Conservation (phyloP, 1,140 invertebrate genomes). For the Theocolax elegans region DNA sequence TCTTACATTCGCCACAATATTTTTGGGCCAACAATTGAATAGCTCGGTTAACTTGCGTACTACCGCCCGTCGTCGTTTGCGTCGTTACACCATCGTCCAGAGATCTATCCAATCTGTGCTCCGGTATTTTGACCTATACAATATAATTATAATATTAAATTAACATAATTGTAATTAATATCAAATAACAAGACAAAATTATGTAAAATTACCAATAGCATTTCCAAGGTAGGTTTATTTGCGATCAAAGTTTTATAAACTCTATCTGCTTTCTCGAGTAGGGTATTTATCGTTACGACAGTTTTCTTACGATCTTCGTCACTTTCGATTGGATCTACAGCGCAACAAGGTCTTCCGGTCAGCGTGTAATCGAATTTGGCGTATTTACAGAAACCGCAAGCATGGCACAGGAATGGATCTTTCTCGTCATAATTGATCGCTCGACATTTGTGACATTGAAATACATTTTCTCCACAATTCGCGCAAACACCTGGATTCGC, state of each 20-base stretch:
- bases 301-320: slow-evolving; percentile 97
- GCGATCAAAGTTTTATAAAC: slow-evolving; percentile 91
- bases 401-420: slow-evolving; percentile 98
- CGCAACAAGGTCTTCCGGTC: slow-evolving; percentile 90
- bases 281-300: slow-evolving; percentile 86
- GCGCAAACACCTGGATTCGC: slow-evolving; percentile 97
- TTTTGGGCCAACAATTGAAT: slow-evolving; percentile 90
- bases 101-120: slow-evolving; percentile 76
- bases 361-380: slow-evolving; percentile 98
- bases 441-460: slow-evolving; percentile 97
- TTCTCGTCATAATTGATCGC: slow-evolving; percentile 99
- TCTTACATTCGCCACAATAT: slow-evolving; percentile 95
- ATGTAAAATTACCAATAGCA: slow-evolving; percentile 71
- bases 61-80: slow-evolving; percentile 62
- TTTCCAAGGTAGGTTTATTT: slow-evolving; percentile 90
- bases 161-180: not conserved
- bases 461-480: slow-evolving; percentile 98
- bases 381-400: slow-evolving; percentile 99
- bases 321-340: slow-evolving; percentile 96
- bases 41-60: slow-evolving; percentile 82
- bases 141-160: not conserved
- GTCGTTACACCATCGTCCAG: slow-evolving; percentile 69
- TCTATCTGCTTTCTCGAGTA: slow-evolving; percentile 93
- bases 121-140: slow-evolving; percentile 73
- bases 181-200: not conserved